Evolutionary conservation across 2,888 invertebrate species (phyloP), one percentile per base, ranked within the genome.

Genomic region (Brachypalpus laphriformis): DNA sequence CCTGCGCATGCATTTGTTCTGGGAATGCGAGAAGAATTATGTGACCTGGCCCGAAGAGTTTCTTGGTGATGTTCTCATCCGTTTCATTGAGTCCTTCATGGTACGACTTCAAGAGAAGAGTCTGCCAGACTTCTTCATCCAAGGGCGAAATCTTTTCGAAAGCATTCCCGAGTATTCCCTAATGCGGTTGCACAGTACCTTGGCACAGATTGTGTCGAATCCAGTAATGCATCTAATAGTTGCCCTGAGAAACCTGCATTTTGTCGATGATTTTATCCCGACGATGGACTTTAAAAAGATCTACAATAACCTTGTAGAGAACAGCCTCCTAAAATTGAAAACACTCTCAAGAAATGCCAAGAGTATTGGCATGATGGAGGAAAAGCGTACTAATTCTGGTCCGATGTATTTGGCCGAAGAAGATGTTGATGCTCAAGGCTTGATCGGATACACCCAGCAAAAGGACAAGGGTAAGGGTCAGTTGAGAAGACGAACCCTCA

Each of bases 1-100:
- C 88, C 93, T 97, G 37, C 94, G 96, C 70, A 94, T 94, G 86
- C 94, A 95, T 88, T 91, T 97, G 31, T 96, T 96, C 90, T 96
- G 95, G 95, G 94, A 96, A 91, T 95, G 96, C 87, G 96, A 97
- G 91, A 93, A 94, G 78, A 94, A 95, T 88, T 95, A 93, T 87
- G 93, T 93, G 0, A 94, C 93, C 78, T 97, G 96, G 96, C 94
- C 95, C 0, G 96, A 96, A 89, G 95, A 95, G 89, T 93, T 95
- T 63, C 92, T 96, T 1, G 97, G 97, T 2, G 94, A 94, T 89
- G 94, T 94, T 22, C 89, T 97, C 11, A 90, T 94, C 56, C 90
- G 93, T 8, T 94, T 96, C 86, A 92, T 97, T 6, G 92, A 93
- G 59, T 93, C 93, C 11, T 93, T 97, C 78, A 95, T 95, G 88